Evolutionary conservation across 2,113 vertebrate genomes (phyloP).

Genomic region (Heterochromis multidens): DNA sequence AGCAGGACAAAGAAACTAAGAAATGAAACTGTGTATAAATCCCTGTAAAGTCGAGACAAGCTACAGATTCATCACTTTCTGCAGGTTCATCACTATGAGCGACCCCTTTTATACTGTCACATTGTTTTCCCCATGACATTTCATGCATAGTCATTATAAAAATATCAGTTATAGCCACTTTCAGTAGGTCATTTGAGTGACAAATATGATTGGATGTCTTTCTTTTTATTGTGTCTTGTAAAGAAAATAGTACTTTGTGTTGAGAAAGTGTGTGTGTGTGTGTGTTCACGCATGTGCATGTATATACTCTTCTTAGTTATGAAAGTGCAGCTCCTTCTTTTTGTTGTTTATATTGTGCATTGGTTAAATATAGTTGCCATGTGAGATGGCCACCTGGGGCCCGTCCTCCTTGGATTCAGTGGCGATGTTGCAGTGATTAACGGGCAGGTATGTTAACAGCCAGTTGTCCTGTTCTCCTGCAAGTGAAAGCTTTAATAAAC

Average conservation of each 20-base stretch:
- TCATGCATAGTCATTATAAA: background rate
- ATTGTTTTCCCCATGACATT: background rate
- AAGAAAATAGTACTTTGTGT: background rate
- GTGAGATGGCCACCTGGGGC: slow-evolving; percentile 53
- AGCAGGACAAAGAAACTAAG: background rate
- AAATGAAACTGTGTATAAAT: background rate
- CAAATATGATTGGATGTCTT: background rate
- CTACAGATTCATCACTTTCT: background rate
- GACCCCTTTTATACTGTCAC: background rate
- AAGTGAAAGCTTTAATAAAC: slow-evolving; percentile 38
- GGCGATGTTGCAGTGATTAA: slow-evolving; percentile 59
- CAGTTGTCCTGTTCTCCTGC: slow-evolving; percentile 1
- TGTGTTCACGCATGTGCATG: background rate
- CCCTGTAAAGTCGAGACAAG: background rate
- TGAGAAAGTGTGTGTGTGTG: background rate
- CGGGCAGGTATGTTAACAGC: slow-evolving; percentile 43
- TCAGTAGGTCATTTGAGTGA: background rate
- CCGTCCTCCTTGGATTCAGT: slow-evolving; percentile 54
- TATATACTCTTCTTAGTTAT: background rate
- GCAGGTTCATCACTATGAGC: background rate
- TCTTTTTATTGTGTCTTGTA: background rate
- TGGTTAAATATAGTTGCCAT: slow-evolving; percentile 42
- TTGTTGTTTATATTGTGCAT: background rate
- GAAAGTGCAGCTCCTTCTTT: background rate
- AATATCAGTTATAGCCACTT: background rate